These are phyloP conservation scores for Osmerus mordax DNA, from an alignment of 2,113 vertebrate species.

Conservation along the genomic window DNA sequence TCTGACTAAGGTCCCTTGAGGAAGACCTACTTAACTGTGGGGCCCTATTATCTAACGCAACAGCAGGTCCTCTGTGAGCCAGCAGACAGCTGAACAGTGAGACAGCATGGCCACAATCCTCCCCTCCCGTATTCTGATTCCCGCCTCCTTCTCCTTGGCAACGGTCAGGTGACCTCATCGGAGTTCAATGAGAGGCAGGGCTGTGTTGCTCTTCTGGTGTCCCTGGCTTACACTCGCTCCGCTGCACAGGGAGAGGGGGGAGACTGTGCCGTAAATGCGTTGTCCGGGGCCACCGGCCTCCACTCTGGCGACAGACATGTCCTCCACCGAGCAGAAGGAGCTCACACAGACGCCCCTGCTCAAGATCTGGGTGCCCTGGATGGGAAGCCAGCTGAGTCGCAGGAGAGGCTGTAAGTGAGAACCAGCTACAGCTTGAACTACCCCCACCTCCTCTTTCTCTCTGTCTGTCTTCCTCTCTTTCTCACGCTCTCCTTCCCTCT, in stretches of 20 bases:
- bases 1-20: slow-evolving; percentile 17
- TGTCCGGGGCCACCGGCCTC: slow-evolving; percentile 40
- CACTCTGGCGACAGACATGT: slow-evolving; percentile 12
- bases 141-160: slow-evolving; percentile 48
- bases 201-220: background rate
- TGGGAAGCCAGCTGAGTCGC: slow-evolving; percentile 61
- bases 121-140: slow-evolving; percentile 25
- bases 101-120: slow-evolving; percentile 24
- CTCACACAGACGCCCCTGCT: slow-evolving; percentile 82
- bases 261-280: background rate
- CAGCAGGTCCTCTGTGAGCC: slow-evolving; percentile 15
- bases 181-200: slow-evolving; percentile 38
- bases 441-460: background rate
- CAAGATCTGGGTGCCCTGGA: slow-evolving; percentile 86
- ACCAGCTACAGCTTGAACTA: background rate
- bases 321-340: slow-evolving; percentile 63
- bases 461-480: slow-evolving; percentile 5
- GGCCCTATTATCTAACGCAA: background rate
- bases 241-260: slow-evolving; percentile 3
- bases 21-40: background rate
- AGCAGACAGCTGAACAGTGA: slow-evolving; percentile 7
- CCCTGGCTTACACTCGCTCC: slow-evolving; percentile 3
- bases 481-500: background rate
- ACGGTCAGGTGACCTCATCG: slow-evolving; percentile 63
- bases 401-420: slow-evolving; percentile 81